These are phyloP conservation scores for Cantharis rufa DNA, from an alignment of 2,888 invertebrate species.

Conservation along the genomic window DNA sequence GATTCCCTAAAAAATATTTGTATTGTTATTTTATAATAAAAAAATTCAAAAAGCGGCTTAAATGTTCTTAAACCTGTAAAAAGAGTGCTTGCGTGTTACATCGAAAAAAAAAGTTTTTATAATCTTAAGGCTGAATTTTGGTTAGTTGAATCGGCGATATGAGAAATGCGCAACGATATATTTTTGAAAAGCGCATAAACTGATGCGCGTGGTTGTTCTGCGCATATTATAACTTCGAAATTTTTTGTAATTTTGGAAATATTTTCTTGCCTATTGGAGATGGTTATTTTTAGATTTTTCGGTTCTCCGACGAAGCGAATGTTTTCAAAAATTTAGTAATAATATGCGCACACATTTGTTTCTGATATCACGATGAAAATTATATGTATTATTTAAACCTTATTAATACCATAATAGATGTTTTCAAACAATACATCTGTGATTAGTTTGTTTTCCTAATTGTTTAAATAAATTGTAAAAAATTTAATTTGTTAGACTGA, in stretches of 20 bases:
- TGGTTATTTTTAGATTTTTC: too few relatives aligned
- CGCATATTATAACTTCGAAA: background rate
- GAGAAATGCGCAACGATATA: background rate
- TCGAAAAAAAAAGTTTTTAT: conserved; percentile 13
- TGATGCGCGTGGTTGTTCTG: background rate
- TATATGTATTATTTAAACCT: background rate
- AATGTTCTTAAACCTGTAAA: conserved; percentile 15
- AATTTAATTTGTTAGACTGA: conserved; percentile 1
- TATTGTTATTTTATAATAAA: conserved; percentile 26
- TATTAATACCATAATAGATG: background rate
- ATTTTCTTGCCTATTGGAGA: background rate
- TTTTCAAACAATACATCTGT: conserved; percentile 11
- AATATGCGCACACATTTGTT: background rate
- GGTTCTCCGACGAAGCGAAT: background rate
- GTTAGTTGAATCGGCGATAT: background rate
- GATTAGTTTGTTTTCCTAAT: conserved; percentile 9
- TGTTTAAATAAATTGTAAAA: conserved; percentile 7
- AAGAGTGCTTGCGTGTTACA: conserved; percentile 28
- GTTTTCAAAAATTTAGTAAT: background rate
- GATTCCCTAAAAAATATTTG: conserved; percentile 16
- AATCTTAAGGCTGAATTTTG: conserved; percentile 2
- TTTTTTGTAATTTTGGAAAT: background rate
- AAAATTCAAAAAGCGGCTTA: conserved; percentile 9
- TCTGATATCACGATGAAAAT: background rate
- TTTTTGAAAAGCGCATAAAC: background rate